phyloP scores from a whole-genome alignment of 1,140 invertebrate genomes.

The Drosophila sp. region DNA sequence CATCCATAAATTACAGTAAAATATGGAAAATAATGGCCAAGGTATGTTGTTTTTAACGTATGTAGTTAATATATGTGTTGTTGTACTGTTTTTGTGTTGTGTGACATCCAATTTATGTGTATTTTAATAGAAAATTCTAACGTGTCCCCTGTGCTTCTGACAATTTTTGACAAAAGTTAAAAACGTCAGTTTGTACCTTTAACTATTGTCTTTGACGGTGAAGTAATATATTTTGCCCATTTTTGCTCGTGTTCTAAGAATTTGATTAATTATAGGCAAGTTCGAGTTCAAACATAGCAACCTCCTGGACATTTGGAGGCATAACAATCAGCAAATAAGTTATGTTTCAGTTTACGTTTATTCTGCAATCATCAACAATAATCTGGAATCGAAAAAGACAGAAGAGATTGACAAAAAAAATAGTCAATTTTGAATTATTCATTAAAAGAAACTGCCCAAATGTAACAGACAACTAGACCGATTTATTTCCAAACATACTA shows the following conservation, averaged over 20 bases:
- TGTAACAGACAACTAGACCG: conserved; percentile 34
- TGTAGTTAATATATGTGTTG: conserved; percentile 39
- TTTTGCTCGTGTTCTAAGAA: conserved; percentile 4
- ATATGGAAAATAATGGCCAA: conserved; percentile 30
- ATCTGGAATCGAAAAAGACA: conserved; percentile 5
- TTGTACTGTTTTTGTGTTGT: conserved; percentile 27
- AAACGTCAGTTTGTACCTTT: conserved; percentile 34
- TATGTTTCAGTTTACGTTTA: conserved; percentile 26
- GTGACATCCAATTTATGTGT: conserved; percentile 37
- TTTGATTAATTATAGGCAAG: conserved; percentile 25
- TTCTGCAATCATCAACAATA: conserved; percentile 23
- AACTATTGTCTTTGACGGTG: conserved; percentile 10
- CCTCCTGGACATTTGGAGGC: conserved; percentile 20
- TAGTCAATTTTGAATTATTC: conserved; percentile 27
- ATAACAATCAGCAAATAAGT: conserved; percentile 21
- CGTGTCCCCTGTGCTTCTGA: conserved; percentile 27
- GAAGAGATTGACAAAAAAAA: conserved; percentile 34
- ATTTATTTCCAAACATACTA: conserved; percentile 36
- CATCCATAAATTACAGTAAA: conserved; percentile 33
- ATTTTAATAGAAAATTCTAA: conserved; percentile 37
- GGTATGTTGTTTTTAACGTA: conserved; percentile 36
- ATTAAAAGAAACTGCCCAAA: conserved; percentile 43
- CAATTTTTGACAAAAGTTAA: no score
- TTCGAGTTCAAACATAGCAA: conserved; percentile 26
- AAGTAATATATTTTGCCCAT: conserved; percentile 3